These are phyloP conservation scores for Prionailurus viverrinus DNA, from an alignment of 2,113 vertebrate species.

Conservation along the genomic window DNA sequence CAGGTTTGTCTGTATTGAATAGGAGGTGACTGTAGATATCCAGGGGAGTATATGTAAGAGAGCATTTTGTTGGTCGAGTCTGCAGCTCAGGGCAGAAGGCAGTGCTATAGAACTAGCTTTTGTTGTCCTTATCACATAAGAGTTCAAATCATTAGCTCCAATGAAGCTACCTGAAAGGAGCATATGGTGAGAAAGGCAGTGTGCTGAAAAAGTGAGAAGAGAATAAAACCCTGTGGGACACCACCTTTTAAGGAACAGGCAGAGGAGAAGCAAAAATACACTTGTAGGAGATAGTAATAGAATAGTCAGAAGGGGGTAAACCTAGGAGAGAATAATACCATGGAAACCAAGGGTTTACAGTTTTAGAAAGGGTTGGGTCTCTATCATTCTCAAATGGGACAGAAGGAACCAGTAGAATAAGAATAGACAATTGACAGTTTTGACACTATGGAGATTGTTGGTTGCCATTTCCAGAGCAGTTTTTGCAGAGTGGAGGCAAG, in stretches of 20 bases:
- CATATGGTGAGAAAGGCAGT: neutral
- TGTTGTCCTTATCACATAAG: neutral
- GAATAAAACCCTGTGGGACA: neutral
- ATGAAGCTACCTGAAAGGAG: neutral
- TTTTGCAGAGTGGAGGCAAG: neutral
- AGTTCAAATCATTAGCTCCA: neutral
- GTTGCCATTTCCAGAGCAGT: neutral
- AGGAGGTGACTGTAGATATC: neutral
- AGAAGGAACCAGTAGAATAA: neutral
- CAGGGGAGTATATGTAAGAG: neutral
- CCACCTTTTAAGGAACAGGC: neutral
- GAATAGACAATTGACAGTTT: neutral
- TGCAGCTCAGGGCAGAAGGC: neutral
- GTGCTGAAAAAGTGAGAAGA: neutral
- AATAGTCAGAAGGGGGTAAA: neutral
- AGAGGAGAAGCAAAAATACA: neutral
- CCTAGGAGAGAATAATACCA: neutral
- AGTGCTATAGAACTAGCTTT: neutral
- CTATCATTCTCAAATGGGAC: neutral
- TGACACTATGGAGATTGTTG: neutral
- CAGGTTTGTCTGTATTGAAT: neutral
- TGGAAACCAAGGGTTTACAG: neutral
- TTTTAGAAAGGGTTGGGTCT: neutral
- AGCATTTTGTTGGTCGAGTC: neutral
- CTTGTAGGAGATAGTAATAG: neutral